A percentile compares a stretch with the other conserved stretches of the same genome.
Evolutionary conservation across 2,888 invertebrate species (phyloP).

Genomic region (Baronia brevicornis): DNA sequence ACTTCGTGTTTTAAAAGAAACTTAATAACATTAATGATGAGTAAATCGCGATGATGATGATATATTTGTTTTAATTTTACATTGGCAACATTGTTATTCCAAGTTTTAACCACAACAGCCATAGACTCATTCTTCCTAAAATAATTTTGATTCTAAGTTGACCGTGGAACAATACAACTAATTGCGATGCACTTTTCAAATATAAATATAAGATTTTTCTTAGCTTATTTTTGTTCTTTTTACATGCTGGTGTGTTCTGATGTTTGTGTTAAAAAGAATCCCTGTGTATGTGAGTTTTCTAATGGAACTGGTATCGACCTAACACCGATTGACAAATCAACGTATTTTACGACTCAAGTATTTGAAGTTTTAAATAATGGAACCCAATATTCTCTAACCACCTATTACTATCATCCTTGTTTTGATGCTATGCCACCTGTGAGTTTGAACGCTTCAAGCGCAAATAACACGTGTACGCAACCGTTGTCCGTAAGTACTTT

Average conservation of each 20-base stretch:
- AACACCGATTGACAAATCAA: slow-evolving; percentile 35
- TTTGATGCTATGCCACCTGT: slow-evolving; percentile 34
- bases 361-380: slow-evolving; percentile 29
- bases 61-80: too few relatives aligned
- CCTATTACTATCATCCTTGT: slow-evolving; percentile 63
- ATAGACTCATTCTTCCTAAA: too few relatives aligned
- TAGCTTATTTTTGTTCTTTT: slow-evolving; percentile 26
- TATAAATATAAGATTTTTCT: slow-evolving; percentile 22
- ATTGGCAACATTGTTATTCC: too few relatives aligned
- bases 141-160: too few relatives aligned
- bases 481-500: slow-evolving; percentile 44
- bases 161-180: too few relatives aligned
- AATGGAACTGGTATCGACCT: slow-evolving; percentile 70
- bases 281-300: slow-evolving; percentile 59
- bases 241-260: slow-evolving; percentile 28
- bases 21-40: too few relatives aligned
- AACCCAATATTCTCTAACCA: slow-evolving; percentile 36
- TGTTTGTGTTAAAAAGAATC: slow-evolving; percentile 44
- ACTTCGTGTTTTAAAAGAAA: too few relatives aligned
- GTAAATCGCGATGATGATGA: too few relatives aligned
- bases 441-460: slow-evolving; percentile 21
- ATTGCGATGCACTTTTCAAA: slow-evolving; percentile 29
- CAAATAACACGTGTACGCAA: slow-evolving; percentile 32
- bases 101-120: too few relatives aligned
- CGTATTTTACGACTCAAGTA: slow-evolving; percentile 41